Conservation (phyloP, 2,888 invertebrate species). For the Andrena praecox region DNA sequence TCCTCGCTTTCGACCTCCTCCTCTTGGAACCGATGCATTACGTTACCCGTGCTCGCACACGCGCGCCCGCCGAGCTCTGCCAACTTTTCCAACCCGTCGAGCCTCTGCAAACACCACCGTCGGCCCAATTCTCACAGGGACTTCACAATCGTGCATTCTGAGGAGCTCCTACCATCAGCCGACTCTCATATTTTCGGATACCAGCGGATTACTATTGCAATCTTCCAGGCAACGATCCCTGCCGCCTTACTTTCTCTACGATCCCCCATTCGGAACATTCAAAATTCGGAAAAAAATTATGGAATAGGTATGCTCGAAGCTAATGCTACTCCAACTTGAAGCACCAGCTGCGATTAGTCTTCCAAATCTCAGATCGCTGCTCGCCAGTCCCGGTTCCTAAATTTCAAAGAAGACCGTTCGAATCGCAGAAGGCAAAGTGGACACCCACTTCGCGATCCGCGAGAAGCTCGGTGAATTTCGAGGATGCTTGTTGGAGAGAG, state of each 20-base stretch:
- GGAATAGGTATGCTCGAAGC: no score
- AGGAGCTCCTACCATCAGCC: no score
- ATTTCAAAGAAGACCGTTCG: neutral
- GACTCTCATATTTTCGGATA: no score
- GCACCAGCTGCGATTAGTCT: no score
- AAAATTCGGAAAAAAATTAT: no score
- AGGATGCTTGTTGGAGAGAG: conserved; percentile 35
- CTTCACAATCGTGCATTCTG: conserved; percentile 19
- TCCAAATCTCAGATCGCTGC: no score
- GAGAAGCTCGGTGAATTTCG: conserved; percentile 14
- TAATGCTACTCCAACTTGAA: no score
- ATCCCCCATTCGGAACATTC: no score
- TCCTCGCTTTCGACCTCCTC: conserved; percentile 78
- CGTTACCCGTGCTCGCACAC: conserved; percentile 43
- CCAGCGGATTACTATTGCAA: no score
- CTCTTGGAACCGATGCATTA: conserved; percentile 75
- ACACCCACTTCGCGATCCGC: neutral
- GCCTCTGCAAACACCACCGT: conserved; percentile 17
- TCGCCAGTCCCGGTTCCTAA: no score
- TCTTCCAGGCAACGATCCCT: no score
- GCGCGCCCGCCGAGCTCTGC: neutral
- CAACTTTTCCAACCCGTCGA: conserved; percentile 31
- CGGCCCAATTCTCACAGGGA: conserved; percentile 30
- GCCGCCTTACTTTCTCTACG: no score
- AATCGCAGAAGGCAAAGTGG: neutral